Base-by-base conservation (phyloP, 1,140 invertebrate species). In the Drosophila paulistorum region DNA sequence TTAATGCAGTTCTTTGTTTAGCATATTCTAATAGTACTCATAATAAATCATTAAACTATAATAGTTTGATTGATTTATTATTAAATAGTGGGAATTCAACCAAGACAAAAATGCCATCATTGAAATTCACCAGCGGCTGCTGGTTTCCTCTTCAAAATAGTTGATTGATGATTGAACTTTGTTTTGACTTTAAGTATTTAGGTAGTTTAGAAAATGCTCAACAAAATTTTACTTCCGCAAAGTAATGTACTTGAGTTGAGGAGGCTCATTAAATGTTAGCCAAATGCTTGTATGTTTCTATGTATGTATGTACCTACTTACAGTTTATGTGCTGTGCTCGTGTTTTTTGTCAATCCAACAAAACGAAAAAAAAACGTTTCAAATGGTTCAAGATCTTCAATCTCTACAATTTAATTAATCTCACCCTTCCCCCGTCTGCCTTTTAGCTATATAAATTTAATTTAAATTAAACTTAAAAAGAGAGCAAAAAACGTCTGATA, bases 211-310 rank as follows among this genome's bases (percentile, higher is more conserved):
- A 30, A 30, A 30, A 30, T 30, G 30, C 30, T 30, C 17, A 37
- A 7, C 6, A 30, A 30, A 59, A 59, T 41, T 58, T 75, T 68
- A 74, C 74, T 77, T 77, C 73, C 74, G 74, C 73, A 76, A 76
- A 57, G 30, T n/a, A 30, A 42, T 68, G 74, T 77, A 77, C 74
- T 77, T 77, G 66, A 77, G 74, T 20, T 20, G 17, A 51, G 61
- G 73, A 35, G 17, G 58, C 65, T 58, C 72, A 75, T 75, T 75
- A 75, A 60, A 57, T 60, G 26, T 51, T 57, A 60, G 68, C 45
- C 59, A 11, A 35, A 35, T 62, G 59, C 37, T 37, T 59, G 45
- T 7, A 30, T 30, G 0, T 30, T 30, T 30, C 5, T 30, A 6
- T 30, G 30, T 48, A 20, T 17, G 7, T 48, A 20, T 20, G 7